These are phyloP conservation scores for Onthophagus sagittarius DNA, from an alignment of 2,888 invertebrate genomes.

Conservation along the genomic window DNA sequence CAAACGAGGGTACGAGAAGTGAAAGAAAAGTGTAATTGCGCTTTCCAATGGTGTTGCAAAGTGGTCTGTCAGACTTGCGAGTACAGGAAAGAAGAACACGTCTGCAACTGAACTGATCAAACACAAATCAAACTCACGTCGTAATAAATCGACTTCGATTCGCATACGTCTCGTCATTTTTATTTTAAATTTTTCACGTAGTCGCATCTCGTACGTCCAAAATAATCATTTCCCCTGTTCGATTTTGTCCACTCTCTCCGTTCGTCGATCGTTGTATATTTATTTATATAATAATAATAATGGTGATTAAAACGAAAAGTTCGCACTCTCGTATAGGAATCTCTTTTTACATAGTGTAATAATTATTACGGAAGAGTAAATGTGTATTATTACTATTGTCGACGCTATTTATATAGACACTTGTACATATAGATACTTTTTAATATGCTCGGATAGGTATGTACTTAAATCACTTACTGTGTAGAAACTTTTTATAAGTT, in stretches of 20 bases:
- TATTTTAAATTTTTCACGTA: not conserved
- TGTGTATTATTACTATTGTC: constrained; percentile 23
- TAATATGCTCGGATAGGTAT: constrained; percentile 32
- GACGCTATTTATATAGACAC: constrained; percentile 35
- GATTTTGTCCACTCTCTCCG: constrained; percentile 21
- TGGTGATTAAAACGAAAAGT: not conserved
- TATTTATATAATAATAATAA: constrained; percentile 4
- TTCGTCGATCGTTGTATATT: constrained; percentile 12
- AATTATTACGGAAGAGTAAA: constrained; percentile 26
- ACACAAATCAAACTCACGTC: constrained; percentile 19
- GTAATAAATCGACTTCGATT: constrained; percentile 16
- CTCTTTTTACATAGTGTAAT: constrained; percentile 6
- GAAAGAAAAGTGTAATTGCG: constrained; percentile 83
- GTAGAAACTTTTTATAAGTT: constrained; percentile 21
- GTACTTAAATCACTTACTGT: constrained; percentile 15
- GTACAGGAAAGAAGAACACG: constrained; percentile 75
- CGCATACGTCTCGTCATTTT: constrained; percentile 3
- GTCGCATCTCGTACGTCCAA: constrained; percentile 12
- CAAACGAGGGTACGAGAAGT: constrained; percentile 79
- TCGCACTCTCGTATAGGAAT: constrained; percentile 6
- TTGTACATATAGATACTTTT: constrained; percentile 37
- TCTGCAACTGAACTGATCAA: constrained; percentile 66
- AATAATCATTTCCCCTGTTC: constrained; percentile 26
- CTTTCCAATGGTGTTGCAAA: constrained; percentile 88
- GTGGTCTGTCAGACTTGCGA: constrained; percentile 82